phyloP scores from a whole-genome alignment of 2,888 invertebrate species.

The Masnerella sp. region DNA sequence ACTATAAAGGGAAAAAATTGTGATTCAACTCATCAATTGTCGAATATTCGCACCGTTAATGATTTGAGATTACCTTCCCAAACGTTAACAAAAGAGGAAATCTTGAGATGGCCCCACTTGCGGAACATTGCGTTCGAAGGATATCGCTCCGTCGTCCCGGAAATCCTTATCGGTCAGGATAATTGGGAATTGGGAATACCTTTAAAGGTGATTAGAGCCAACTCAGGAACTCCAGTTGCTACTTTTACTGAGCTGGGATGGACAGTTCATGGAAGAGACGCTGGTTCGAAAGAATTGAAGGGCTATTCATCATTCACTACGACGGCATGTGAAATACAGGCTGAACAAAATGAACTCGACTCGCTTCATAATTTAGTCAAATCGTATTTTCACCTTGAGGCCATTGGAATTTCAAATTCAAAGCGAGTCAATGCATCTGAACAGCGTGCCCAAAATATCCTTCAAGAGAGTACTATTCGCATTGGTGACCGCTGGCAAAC shows the following conservation, averaged over 20 bases:
- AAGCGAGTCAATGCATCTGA: neutral
- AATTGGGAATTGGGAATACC: constrained; percentile 30
- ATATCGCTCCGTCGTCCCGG: constrained; percentile 6
- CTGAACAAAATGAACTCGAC: neutral
- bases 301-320: neutral
- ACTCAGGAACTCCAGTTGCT: neutral
- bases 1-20: neutral
- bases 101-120: constrained; percentile 18
- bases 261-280: constrained; percentile 2
- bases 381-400: neutral
- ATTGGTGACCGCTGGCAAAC: neutral
- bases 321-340: neutral
- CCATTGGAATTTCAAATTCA: neutral
- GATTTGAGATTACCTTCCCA: constrained; percentile 17
- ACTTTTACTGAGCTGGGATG: constrained; percentile 3
- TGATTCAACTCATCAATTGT: neutral
- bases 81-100: constrained; percentile 1
- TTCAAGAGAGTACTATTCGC: neutral
- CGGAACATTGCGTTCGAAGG: neutral
- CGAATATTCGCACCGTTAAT: constrained; percentile 20
- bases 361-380: neutral
- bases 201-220: neutral
- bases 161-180: constrained; percentile 37
- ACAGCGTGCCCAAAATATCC: neutral
- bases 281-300: neutral